These are phyloP conservation scores for Sipha maydis DNA, from an alignment of 2,888 invertebrate genomes.

Conservation along the genomic window DNA sequence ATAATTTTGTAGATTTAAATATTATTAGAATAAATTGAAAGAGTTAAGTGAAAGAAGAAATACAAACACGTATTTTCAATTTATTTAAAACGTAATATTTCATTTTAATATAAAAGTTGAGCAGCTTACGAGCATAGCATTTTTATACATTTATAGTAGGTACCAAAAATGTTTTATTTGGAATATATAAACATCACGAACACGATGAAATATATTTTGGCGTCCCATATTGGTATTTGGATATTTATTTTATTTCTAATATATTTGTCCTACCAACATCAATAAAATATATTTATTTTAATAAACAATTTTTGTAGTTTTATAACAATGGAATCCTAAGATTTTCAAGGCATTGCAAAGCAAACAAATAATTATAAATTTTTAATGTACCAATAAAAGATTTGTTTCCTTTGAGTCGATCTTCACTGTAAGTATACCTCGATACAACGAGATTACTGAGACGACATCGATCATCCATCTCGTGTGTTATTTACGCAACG, in stretches of 20 bases:
- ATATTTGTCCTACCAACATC: neutral
- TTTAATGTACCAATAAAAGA: neutral
- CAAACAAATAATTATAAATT: neutral
- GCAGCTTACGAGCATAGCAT: neutral
- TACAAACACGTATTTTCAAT: constrained; percentile 14
- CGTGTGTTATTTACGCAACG: neutral
- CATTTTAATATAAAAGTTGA: constrained; percentile 29
- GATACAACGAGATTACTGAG: neutral
- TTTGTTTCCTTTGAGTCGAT: neutral
- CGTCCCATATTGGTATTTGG: neutral
- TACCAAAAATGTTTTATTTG: neutral
- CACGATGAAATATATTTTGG: neutral
- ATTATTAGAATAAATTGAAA: constrained; percentile 39
- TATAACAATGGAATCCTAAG: neutral
- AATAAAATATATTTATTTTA: no score
- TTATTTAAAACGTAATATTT: constrained; percentile 21
- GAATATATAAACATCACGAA: neutral
- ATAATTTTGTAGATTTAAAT: neutral
- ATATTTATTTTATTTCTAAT: neutral
- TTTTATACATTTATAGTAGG: neutral
- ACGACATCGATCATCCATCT: neutral
- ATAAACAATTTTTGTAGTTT: no score
- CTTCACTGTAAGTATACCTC: no score
- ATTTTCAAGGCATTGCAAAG: neutral
- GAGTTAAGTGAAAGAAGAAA: neutral